Evolutionary conservation across 2,888 invertebrate genomes (phyloP).

Genomic region (Seladonia tumulorum): DNA sequence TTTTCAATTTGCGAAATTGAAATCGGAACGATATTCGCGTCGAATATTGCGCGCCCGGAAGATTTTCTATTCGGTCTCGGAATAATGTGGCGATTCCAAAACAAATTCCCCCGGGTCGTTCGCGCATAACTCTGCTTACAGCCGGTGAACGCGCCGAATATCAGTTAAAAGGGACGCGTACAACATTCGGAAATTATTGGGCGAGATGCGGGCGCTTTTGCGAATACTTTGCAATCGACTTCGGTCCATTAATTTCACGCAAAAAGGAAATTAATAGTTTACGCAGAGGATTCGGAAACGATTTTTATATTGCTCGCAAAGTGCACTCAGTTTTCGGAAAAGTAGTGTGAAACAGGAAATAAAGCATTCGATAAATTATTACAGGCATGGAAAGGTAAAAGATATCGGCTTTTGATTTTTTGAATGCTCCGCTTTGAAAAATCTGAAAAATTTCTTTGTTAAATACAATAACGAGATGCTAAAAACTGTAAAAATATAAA

Average conservation of each 20-base stretch:
- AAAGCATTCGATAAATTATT: too few relatives aligned
- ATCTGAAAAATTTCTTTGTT: too few relatives aligned
- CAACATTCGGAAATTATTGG: neutral
- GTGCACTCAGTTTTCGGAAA: too few relatives aligned
- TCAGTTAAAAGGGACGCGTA: neutral
- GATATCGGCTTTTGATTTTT: too few relatives aligned
- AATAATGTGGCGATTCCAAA: neutral
- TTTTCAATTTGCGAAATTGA: neutral
- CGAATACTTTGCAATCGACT: neutral
- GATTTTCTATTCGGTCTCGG: neutral
- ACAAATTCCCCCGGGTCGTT: neutral
- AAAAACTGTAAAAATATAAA: too few relatives aligned
- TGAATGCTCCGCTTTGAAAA: too few relatives aligned
- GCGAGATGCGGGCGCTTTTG: neutral
- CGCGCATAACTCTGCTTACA: neutral
- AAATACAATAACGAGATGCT: too few relatives aligned
- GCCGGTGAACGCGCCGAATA: neutral
- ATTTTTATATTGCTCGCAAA: too few relatives aligned
- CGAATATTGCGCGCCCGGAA: neutral
- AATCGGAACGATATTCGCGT: neutral
- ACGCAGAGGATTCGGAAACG: too few relatives aligned
- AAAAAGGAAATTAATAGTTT: neutral
- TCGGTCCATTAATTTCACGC: neutral
- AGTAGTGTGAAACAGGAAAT: too few relatives aligned
- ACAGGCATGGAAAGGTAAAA: too few relatives aligned